These are phyloP conservation scores for Myoxocephalus aenaeus DNA, from an alignment of 2,797 vertebrate species.

Conservation along the genomic window DNA sequence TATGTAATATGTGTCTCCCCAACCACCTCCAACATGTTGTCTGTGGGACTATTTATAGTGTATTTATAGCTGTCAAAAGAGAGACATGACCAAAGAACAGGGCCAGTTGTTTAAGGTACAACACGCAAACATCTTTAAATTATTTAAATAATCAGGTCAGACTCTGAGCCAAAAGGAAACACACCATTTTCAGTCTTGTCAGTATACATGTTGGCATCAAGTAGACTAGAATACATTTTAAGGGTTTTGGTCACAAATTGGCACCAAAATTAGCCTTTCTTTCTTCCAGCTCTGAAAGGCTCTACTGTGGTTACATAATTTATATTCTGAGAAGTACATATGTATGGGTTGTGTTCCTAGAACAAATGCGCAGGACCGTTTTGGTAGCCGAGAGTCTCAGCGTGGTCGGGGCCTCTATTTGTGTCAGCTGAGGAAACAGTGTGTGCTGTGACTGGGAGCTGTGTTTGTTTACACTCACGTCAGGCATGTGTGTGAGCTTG, in stretches of 20 bases:
- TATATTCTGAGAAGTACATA: constrained; percentile 10
- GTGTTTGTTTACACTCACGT: constrained; percentile 61
- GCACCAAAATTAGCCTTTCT: neutral
- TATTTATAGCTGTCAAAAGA: neutral
- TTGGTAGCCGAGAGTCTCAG: constrained; percentile 48
- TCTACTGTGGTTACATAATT: constrained; percentile 21
- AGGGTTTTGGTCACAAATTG: neutral
- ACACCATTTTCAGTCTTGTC: neutral
- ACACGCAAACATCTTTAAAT: neutral
- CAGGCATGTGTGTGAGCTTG: constrained; percentile 58
- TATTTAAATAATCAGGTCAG: neutral
- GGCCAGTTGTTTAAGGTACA: neutral
- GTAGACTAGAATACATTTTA: neutral
- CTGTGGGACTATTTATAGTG: neutral
- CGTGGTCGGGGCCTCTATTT: constrained; percentile 37
- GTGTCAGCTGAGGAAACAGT: constrained; percentile 64
- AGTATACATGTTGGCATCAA: neutral
- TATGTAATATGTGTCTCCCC: neutral
- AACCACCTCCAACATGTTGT: neutral
- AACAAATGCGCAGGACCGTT: constrained; percentile 36
- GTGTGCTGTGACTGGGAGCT: constrained; percentile 50
- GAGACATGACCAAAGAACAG: neutral
- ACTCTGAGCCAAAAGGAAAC: neutral
- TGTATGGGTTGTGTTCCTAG: constrained; percentile 21
- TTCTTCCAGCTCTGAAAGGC: neutral